Evolutionary conservation across 2,113 vertebrate species (phyloP), one percentile per base, ranked within the genome.

Genomic region (Cephalopholis sonnerati): DNA sequence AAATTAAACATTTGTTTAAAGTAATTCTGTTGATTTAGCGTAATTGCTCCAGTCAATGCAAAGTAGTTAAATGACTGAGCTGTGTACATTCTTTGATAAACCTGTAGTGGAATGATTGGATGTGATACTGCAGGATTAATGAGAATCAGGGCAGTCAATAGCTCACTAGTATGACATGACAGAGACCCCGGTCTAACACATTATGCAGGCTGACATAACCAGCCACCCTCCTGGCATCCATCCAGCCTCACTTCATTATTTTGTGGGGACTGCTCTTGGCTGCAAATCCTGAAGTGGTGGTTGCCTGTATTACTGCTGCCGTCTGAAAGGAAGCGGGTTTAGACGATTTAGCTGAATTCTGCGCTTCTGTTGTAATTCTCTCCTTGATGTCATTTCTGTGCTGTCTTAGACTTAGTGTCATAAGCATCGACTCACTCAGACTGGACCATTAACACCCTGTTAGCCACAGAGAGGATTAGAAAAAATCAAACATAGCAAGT

Each of bases 181-280:
- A 80, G 87, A 83, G 85, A 81, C 79, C 77, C 81, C 71, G 83
- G 36, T 83, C 79, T n/a, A 55, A 63, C 83, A 79, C 71, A 88
- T 87, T 83, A 88, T 74, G 83, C 87, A 89, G 87, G 87, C 88
- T 90, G 91, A 91, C 86, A 92, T 86, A 91, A 91, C 64, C 90
- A 85, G 84, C 81, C 75, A 46, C 75, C 81, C 86, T 80, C 66
- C 79, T 89, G 89, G 85, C 87, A 79, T 50, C 54, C 79, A 65
- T 87, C 90, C 90, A 89, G 75, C 74, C 61, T 89, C 86, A 81
- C 91, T 87, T 89, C 81, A 89, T 92, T 86, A 88, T 83, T 87
- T 85, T 65, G 67, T 58, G 71, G 79, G 73, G 74, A 86, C 75
- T 44, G 84, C 50, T 82, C 58, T 85, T 81, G 86, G 77, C 82